Percentiles rank a stretch among this genome's conserved stretches.
Conservation (phyloP, 2,888 invertebrate genomes). For the Muscina levida region DNA sequence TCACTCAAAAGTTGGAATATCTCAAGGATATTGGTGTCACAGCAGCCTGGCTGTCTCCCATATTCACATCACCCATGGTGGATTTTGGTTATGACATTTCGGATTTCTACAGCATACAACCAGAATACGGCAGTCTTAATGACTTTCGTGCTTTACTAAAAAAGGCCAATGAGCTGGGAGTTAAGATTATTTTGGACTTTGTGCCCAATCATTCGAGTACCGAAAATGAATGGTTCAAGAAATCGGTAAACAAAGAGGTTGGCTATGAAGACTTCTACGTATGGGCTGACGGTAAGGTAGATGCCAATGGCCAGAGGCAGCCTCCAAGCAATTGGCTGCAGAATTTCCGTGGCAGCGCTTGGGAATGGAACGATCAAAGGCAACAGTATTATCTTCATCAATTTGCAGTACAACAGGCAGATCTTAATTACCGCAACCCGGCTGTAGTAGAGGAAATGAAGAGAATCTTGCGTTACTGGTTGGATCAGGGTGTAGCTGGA, state of each 20-base stretch:
- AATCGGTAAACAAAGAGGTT: conserved; percentile 81
- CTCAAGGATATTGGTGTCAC: conserved; percentile 81
- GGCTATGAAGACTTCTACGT: conserved; percentile 86
- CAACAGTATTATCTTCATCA: conserved; percentile 84
- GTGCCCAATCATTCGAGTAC: conserved; percentile 82
- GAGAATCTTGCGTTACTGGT: conserved; percentile 85
- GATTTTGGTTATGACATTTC: conserved; percentile 86
- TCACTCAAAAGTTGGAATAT: conserved; percentile 81
- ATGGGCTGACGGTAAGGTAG: conserved; percentile 80
- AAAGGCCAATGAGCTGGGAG: conserved; percentile 77
- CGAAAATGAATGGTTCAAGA: conserved; percentile 83
- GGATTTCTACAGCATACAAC: conserved; percentile 82
- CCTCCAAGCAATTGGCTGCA: conserved; percentile 81
- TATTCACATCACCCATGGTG: conserved; percentile 83
- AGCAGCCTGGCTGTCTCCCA: conserved; percentile 84
- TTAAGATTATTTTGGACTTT: conserved; percentile 83
- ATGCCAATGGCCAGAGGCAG: conserved; percentile 68
- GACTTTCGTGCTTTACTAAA: conserved; percentile 81
- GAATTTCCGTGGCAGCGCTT: conserved; percentile 82
- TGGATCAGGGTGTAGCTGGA: conserved; percentile 87
- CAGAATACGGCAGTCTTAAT: conserved; percentile 82
- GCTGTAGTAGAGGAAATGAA: conserved; percentile 84
- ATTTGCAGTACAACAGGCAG: conserved; percentile 83
- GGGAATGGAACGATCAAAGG: conserved; percentile 82
- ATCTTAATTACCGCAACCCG: conserved; percentile 86